These are phyloP conservation scores for Pristionchus pacificus DNA, from an alignment of 1,140 invertebrate genomes.

Conservation along the genomic window DNA sequence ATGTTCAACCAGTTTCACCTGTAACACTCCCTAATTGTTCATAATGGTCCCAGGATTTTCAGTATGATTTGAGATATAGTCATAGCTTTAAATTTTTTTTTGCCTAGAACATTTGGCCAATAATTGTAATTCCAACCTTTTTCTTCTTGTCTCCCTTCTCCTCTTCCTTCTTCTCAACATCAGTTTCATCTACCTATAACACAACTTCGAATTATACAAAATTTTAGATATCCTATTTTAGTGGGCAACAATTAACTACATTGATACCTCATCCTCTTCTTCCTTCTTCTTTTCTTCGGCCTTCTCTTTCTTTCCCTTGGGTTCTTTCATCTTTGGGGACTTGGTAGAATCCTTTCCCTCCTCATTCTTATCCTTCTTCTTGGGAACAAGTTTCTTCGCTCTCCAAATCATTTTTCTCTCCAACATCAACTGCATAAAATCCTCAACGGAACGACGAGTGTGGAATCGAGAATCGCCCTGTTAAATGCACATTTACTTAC, in stretches of 20 bases:
- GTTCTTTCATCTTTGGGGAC: conserved; percentile 66
- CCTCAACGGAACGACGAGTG: background rate
- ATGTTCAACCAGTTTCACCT: conserved; percentile 50
- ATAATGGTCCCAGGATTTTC: too few relatives aligned
- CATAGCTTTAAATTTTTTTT: too few relatives aligned
- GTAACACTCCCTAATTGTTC: too few relatives aligned
- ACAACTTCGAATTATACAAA: too few relatives aligned
- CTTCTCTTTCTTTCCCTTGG: conserved; percentile 62
- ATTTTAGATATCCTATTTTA: too few relatives aligned
- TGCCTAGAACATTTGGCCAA: too few relatives aligned
- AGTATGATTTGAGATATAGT: too few relatives aligned
- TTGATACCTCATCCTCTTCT: background rate
- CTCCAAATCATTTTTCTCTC: conserved; percentile 46
- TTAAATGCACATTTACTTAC: too few relatives aligned
- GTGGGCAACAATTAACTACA: background rate
- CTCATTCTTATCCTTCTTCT: conserved; percentile 64
- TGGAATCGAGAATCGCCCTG: conserved; percentile 71
- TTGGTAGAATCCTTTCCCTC: conserved; percentile 52
- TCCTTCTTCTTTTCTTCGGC: background rate
- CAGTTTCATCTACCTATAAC: too few relatives aligned
- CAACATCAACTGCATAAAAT: conserved; percentile 66
- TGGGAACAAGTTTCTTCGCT: conserved; percentile 46
- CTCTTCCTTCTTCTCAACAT: conserved; percentile 40
- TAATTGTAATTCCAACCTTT: too few relatives aligned
- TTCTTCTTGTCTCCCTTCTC: conserved; percentile 56